These are phyloP conservation scores for Lymantria monacha DNA, from an alignment of 2,888 invertebrate genomes.

Conservation along the genomic window DNA sequence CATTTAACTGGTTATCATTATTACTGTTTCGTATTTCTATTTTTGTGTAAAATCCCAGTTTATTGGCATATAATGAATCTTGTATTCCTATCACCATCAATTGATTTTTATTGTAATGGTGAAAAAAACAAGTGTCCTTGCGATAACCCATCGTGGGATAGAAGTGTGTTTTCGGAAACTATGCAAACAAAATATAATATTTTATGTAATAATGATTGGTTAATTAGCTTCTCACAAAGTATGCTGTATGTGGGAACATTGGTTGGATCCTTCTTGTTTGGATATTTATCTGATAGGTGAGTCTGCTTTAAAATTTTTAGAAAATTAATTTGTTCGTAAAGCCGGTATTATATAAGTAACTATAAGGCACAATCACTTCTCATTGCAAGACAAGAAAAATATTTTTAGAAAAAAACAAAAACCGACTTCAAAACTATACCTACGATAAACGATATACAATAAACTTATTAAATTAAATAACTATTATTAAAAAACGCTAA, in stretches of 20 bases:
- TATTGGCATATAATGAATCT: slow-evolving; percentile 63
- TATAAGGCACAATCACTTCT: too few species aligned
- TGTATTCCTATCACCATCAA: slow-evolving; percentile 60
- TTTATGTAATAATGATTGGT: slow-evolving; percentile 51
- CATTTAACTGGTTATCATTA: slow-evolving; percentile 51
- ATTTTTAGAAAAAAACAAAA: too few species aligned
- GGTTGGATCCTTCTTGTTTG: slow-evolving; percentile 55
- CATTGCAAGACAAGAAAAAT: too few species aligned
- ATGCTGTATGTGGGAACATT: slow-evolving; percentile 55
- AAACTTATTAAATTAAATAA: too few species aligned
- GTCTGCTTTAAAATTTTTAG: slow-evolving; percentile 12
- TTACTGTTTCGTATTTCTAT: slow-evolving; percentile 50
- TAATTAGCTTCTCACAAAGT: slow-evolving; percentile 58
- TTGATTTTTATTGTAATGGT: slow-evolving; percentile 46
- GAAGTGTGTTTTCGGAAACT: slow-evolving; percentile 53
- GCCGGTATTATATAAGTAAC: too few species aligned
- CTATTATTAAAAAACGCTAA: too few species aligned
- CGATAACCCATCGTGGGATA: slow-evolving; percentile 49
- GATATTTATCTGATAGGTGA: slow-evolving; percentile 62
- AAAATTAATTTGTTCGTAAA: too few species aligned
- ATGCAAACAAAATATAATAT: slow-evolving; percentile 57
- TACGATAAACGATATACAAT: too few species aligned
- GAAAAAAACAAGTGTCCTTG: slow-evolving; percentile 52
- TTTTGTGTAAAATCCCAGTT: slow-evolving; percentile 49
- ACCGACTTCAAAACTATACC: too few species aligned